Base-by-base conservation (phyloP, 2,797 vertebrate genomes). In the Pristis pectinata region DNA sequence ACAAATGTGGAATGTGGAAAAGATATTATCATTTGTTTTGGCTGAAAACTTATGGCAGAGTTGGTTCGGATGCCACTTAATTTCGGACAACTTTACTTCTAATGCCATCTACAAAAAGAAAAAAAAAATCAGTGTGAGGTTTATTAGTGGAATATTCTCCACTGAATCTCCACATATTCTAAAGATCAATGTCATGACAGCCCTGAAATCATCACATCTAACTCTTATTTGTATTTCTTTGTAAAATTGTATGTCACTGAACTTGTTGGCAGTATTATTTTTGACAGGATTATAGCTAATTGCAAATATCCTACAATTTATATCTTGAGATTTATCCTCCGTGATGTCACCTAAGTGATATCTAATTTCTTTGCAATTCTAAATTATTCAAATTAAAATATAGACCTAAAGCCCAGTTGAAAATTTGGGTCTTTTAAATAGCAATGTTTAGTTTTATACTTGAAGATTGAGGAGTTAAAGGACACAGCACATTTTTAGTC, bases 181-280 rank as follows among this genome's bases (percentile, higher is more conserved):
- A 72, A 93, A 72, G 27, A 34, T 49, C 24, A 30, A 76, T 74
- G 70, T 94, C 92, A 94, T 94, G 92, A 76, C 92, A 94, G 92
- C 49, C 92, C 70, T 94, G 74, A 94, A 76, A 94, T 76, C 92
- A 93, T 93, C 70, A 94, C 30, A 17, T 93, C n/a, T 94, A 17
- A 41, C 92, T 13, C 70, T 41, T 34, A 70, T 94, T 74, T 94
- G 70, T 94, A 76, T n/a, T 72, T 61, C 91, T 72, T 94, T 94
- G 92, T 53, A 76, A 94, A 53, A 44, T 94, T 76, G 70, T 22
- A 44, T 70, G 67, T 56, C 76, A 56, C 37, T 41, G 37, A 87
- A 3, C 9, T 93, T 93, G 83, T 74, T 94, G 91, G 17, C 22
- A n/a, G 30, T 53, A 74, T 94, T 53, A 93, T 64, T 44, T 70